A percentile compares a stretch with the other conserved stretches of the same genome.
Conservation (phyloP, 2,888 invertebrate species). For the Cephus spinipes region DNA sequence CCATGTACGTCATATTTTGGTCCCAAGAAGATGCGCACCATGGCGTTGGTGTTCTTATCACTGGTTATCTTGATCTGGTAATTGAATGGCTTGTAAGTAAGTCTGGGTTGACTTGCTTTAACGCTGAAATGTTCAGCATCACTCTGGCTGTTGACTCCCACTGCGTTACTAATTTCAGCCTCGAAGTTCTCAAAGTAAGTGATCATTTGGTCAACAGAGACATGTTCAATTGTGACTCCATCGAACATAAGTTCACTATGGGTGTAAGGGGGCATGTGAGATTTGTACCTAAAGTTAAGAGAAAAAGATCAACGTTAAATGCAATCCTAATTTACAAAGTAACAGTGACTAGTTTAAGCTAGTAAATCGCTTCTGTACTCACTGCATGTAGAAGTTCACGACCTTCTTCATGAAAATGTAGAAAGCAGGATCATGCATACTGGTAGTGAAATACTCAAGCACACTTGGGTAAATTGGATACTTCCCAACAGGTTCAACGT, state of each 20-base stretch:
- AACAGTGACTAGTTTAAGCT: too few relatives aligned
- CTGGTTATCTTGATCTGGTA: conserved; percentile 73
- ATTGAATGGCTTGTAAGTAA: conserved; percentile 78
- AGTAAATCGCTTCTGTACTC: conserved; percentile 18
- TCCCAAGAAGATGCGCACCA: conserved; percentile 77
- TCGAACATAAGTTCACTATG: conserved; percentile 71
- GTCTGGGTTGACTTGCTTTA: conserved; percentile 75
- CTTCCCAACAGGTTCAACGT: conserved; percentile 49
- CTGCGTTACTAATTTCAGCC: conserved; percentile 73
- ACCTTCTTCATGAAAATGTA: conserved; percentile 74
- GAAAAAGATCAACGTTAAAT: background rate
- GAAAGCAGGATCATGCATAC: conserved; percentile 74
- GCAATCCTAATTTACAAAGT: background rate
- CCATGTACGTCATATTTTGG: conserved; percentile 75
- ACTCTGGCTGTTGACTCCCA: conserved; percentile 67
- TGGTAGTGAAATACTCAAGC: conserved; percentile 74
- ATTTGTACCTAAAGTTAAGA: conserved; percentile 67
- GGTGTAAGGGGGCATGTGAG: conserved; percentile 71
- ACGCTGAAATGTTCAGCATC: conserved; percentile 68
- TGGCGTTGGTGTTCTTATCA: conserved; percentile 71
- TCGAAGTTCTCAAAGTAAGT: conserved; percentile 79
- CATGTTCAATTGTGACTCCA: conserved; percentile 73
- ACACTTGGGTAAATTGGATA: conserved; percentile 69
- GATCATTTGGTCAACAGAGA: conserved; percentile 75
- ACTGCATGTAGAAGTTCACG: conserved; percentile 68